A percentile compares a stretch with the other conserved stretches of the same genome.
phyloP scores from a whole-genome alignment of 2,113 vertebrate genomes.

The Labeo rohita region DNA sequence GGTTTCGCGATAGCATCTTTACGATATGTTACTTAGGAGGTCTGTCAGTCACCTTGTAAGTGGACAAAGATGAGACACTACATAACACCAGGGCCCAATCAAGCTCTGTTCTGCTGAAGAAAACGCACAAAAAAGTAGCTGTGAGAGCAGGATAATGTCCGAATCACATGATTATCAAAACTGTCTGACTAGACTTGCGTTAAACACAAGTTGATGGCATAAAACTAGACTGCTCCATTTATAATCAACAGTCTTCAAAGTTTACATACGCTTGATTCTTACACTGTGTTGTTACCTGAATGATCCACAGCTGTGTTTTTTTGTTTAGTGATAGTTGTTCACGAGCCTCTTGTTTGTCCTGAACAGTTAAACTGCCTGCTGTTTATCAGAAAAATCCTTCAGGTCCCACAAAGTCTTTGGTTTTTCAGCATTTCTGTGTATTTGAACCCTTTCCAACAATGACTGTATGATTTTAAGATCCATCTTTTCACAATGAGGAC shows the following conservation, averaged over 20 bases:
- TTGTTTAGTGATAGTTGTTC: too few relatives aligned
- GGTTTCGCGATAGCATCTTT: conserved; percentile 2
- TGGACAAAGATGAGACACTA: neutral
- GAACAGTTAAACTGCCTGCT: too few relatives aligned
- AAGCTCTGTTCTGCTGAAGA: neutral
- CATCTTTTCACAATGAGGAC: too few relatives aligned
- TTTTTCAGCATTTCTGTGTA: too few relatives aligned
- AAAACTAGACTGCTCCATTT: neutral
- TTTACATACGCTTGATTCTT: too few relatives aligned
- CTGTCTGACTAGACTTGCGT: neutral
- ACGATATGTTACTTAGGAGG: conserved; percentile 9
- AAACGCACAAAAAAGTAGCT: neutral
- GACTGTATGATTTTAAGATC: too few relatives aligned
- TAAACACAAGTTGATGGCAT: neutral
- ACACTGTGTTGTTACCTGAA: too few relatives aligned
- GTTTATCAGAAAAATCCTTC: too few relatives aligned
- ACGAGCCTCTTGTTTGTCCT: too few relatives aligned
- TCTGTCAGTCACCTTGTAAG: conserved; percentile 1
- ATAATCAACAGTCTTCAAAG: neutral
- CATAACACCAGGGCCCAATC: neutral
- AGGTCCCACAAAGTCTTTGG: too few relatives aligned
- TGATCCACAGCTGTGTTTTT: too few relatives aligned
- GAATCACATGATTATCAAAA: neutral
- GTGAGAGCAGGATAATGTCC: neutral
- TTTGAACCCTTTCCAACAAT: too few relatives aligned